phyloP scores from a whole-genome alignment of 2,888 invertebrate genomes.

The Steinernema scapterisci region DNA sequence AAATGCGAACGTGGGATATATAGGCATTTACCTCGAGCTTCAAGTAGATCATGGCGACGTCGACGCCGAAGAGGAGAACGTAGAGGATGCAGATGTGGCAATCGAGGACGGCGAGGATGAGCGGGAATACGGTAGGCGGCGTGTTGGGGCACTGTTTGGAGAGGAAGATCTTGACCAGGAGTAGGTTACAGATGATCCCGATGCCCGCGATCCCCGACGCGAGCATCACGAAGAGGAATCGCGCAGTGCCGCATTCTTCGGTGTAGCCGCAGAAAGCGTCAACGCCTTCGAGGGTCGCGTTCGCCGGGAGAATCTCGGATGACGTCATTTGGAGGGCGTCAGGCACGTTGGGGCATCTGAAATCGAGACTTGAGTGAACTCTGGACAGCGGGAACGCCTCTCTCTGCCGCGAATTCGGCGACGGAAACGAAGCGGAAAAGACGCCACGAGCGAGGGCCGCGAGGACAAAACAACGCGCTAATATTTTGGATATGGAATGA shows the following conservation, averaged over 20 bases:
- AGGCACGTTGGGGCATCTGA: neutral
- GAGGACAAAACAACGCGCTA: too few relatives aligned
- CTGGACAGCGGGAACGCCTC: too few relatives aligned
- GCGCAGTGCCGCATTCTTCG: conserved; percentile 46
- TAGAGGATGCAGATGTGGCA: conserved; percentile 52
- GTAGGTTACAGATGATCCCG: conserved; percentile 47
- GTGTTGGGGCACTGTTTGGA: conserved; percentile 46
- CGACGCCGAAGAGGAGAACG: conserved; percentile 56
- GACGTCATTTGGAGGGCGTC: neutral
- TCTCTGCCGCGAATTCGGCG: too few relatives aligned
- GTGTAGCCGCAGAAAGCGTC: conserved; percentile 49
- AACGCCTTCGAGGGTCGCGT: conserved; percentile 8
- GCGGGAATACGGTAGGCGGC: conserved; percentile 56
- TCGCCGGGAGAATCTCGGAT: neutral
- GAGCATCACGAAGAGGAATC: conserved; percentile 50
- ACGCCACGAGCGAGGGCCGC: too few relatives aligned
- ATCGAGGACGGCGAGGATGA: conserved; percentile 53
- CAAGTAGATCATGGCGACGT: conserved; percentile 53
- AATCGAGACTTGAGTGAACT: neutral
- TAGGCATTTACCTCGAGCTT: conserved; percentile 51
- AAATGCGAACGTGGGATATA: too few relatives aligned
- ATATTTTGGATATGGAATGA: too few relatives aligned
- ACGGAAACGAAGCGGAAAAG: too few relatives aligned
- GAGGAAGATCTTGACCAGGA: conserved; percentile 52
- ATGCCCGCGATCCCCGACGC: conserved; percentile 41